Evolutionary conservation across 1,140 invertebrate genomes (phyloP), one percentile per base, ranked within the genome.

Genomic region (Pogonognathellus flavescens): DNA sequence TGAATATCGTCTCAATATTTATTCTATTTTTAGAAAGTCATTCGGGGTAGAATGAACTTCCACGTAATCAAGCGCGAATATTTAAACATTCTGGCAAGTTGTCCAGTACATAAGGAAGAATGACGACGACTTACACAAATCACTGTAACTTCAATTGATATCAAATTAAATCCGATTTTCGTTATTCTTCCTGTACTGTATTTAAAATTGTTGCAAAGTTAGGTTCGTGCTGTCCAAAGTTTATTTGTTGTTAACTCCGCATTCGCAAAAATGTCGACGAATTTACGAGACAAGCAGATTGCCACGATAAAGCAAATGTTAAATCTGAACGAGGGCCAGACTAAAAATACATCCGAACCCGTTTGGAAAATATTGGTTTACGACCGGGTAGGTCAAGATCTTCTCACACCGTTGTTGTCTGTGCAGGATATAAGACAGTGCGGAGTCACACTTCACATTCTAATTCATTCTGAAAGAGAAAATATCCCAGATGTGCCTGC

Each of bases 401-500:
- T 99, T 70, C 98, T 99, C 89, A 99, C 98, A 18, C 98, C 98
- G 4, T 91, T 99, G 72, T 93, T 99, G 89, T 97, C 97, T 59
- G 95, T 99, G 0, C 99, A 98, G 91, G 98, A 99, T 90, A 92
- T 99, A 2, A 91, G 98, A 89, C 97, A 99, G 91, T 91, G 98
- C 88, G 98, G 98, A 86, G 96, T 99, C 16, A 99, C 99, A 70
- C 92, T 99, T 83, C 97, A 99, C 93, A 94, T 99, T 49, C 94
- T 96, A 91, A 92, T 99, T 49, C 97, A 99, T 91, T 97, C 97
- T 7, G 96, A 98, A 89, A 93, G 98, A 88, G 98, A 99, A 91
- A 92, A 95, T 9, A 97, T 99, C 89, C 97, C 98, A 6, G 99
- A 99, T 93, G 98, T 99, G 16, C 98, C 98, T 87, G 98, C 97